Conservation (phyloP, 2,113 vertebrate genomes). For the Pitta sordida region DNA sequence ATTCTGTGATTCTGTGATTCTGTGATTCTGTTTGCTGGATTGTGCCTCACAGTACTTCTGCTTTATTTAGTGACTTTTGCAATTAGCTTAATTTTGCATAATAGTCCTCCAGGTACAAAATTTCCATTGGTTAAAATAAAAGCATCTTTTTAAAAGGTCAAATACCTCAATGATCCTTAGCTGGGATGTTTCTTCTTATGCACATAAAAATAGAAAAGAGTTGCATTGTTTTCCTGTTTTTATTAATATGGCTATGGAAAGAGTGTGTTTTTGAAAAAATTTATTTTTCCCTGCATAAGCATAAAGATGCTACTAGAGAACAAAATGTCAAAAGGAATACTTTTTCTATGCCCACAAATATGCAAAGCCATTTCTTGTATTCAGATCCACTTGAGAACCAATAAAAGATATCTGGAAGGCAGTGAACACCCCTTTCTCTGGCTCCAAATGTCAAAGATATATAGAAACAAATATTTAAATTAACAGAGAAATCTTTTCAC, state of each 20-base stretch:
- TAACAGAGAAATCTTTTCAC: slow-evolving; percentile 35
- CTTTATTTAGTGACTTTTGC: background rate
- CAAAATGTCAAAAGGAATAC: slow-evolving; percentile 51
- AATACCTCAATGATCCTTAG: background rate
- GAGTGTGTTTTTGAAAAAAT: background rate
- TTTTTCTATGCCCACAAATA: background rate
- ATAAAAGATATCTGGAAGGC: slow-evolving; percentile 51
- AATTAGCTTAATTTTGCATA: background rate
- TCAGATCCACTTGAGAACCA: slow-evolving; percentile 29
- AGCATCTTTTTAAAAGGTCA: background rate
- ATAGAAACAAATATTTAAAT: slow-evolving; percentile 51
- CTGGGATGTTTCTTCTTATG: background rate
- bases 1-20: no score
- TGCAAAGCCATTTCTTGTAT: slow-evolving; percentile 8
- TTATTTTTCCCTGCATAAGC: background rate
- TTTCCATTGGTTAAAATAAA: background rate
- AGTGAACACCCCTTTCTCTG: slow-evolving; percentile 18
- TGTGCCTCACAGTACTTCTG: background rate
- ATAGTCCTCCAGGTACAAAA: background rate
- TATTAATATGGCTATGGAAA: background rate
- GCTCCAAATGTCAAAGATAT: slow-evolving; percentile 58
- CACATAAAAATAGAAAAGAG: background rate
- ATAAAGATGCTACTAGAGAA: slow-evolving; percentile 22
- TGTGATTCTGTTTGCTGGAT: background rate
- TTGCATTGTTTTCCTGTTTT: background rate